Evolutionary conservation across 92 coral and sea anemone genomes (phyloP).

Genomic region (Umimayanthus chanpuru): DNA sequence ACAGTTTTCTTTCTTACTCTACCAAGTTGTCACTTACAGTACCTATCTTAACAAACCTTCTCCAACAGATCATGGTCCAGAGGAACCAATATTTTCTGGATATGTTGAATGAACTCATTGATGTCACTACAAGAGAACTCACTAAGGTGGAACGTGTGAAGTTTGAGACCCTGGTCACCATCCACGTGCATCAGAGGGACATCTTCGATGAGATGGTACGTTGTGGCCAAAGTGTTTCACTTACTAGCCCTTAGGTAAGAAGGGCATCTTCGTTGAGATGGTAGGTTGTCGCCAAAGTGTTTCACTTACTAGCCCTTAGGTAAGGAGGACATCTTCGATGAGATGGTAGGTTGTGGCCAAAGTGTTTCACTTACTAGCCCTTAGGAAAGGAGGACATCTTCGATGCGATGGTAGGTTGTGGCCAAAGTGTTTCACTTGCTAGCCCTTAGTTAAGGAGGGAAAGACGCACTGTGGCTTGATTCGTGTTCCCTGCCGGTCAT

Average conservation of each 20-base stretch:
- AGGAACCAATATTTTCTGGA: slow-evolving; percentile 93
- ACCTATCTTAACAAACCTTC: no score
- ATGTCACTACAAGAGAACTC: slow-evolving; percentile 93
- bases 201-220: slow-evolving; percentile 95
- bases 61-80: slow-evolving; percentile 87
- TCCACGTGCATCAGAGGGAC: slow-evolving; percentile 96
- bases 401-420: no score
- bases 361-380: not conserved
- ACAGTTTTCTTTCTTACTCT: not conserved
- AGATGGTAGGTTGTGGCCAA: slow-evolving; percentile 64
- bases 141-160: slow-evolving; percentile 94
- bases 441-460: slow-evolving; percentile 47
- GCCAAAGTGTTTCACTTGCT: no score
- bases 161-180: slow-evolving; percentile 82
- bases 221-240: not conserved
- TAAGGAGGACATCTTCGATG: slow-evolving; percentile 93
- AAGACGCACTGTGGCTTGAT: no score
- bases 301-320: no score
- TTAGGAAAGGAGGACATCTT: no score
- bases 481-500: no score
- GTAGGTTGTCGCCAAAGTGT: no score
- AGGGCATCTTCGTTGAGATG: no score
- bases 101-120: slow-evolving; percentile 94
- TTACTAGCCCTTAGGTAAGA: not conserved
- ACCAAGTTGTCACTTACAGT: not conserved